phyloP scores from a whole-genome alignment of 2,113 vertebrate species.

The Talpa occidentalis region DNA sequence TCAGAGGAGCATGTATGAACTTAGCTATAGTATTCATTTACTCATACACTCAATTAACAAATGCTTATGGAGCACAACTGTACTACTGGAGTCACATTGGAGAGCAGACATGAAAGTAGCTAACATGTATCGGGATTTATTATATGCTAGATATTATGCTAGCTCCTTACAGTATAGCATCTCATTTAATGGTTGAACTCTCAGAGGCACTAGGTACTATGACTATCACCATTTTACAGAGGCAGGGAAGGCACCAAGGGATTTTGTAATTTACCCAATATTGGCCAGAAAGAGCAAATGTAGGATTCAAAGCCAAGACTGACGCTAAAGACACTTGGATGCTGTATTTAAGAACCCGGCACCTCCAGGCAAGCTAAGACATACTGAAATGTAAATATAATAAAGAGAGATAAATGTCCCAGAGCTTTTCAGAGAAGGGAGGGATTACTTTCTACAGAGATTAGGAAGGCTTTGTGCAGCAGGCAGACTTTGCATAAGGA shows the following conservation, averaged over 20 bases:
- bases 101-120: neutral
- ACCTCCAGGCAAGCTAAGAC: conserved; percentile 14
- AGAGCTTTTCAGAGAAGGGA: neutral
- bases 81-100: neutral
- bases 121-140: neutral
- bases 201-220: neutral
- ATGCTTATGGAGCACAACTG: neutral
- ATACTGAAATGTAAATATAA: neutral
- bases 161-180: neutral
- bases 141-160: neutral
- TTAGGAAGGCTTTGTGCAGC: conserved; percentile 5
- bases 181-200: neutral
- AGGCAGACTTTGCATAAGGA: neutral
- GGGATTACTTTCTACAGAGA: neutral
- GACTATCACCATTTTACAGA: neutral
- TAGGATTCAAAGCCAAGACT: neutral
- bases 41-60: neutral
- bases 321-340: neutral
- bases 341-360: neutral
- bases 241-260: neutral
- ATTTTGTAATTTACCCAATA: neutral
- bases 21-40: neutral
- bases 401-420: neutral
- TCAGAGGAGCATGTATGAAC: neutral
- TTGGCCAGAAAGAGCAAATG: neutral